phyloP scores from a whole-genome alignment of 1,140 invertebrate genomes.

The Plectrocnemia conspersa region DNA sequence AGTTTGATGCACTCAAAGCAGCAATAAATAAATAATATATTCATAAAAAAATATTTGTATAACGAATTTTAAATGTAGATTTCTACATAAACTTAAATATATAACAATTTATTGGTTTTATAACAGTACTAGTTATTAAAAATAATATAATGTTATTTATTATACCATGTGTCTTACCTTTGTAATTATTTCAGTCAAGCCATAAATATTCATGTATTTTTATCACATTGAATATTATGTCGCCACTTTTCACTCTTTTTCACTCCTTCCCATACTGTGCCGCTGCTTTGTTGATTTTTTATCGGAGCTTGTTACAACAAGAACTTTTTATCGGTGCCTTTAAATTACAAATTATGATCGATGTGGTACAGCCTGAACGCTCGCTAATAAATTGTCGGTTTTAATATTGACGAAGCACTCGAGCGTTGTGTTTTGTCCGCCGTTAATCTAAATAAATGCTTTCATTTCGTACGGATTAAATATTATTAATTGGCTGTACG shows the following conservation, averaged over 20 bases:
- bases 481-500: constrained; percentile 17
- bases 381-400: too few relatives aligned
- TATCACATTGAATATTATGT: not conserved
- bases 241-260: not conserved
- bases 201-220: too few relatives aligned
- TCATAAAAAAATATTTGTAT: too few relatives aligned
- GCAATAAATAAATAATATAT: too few relatives aligned
- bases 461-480: constrained; percentile 11
- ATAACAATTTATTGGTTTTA: too few relatives aligned
- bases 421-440: not conserved
- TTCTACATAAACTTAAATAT: too few relatives aligned
- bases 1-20: too few relatives aligned
- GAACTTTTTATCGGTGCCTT: not conserved
- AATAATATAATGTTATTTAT: too few relatives aligned
- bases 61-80: too few relatives aligned
- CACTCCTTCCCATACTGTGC: not conserved
- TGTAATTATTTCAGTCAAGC: too few relatives aligned
- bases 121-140: too few relatives aligned
- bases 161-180: too few relatives aligned
- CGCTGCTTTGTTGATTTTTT: not conserved
- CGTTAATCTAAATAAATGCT: constrained; percentile 19
- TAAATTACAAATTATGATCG: constrained; percentile 1
- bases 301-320: not conserved
- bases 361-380: not conserved
- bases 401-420: not conserved